A percentile compares a stretch with the other conserved stretches of the same genome.
These are phyloP conservation scores for Furcifer pardalis DNA, from an alignment of 2,797 vertebrate genomes.

Conservation along the genomic window DNA sequence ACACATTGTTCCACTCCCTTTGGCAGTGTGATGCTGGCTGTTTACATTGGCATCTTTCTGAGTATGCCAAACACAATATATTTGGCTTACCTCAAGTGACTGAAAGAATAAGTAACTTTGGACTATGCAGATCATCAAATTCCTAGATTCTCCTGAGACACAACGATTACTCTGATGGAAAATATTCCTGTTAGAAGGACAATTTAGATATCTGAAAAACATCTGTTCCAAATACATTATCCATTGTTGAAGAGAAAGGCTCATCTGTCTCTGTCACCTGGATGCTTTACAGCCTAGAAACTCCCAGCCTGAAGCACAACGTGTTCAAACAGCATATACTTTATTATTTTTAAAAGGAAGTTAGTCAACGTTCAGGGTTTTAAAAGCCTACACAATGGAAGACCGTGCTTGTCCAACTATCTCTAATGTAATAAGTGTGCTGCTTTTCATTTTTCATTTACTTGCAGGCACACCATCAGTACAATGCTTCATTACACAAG, in stretches of 20 bases:
- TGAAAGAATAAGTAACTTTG: neutral
- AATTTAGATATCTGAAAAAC: conserved; percentile 26
- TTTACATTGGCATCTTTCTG: neutral
- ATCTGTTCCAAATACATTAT: conserved; percentile 5
- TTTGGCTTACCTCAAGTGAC: neutral
- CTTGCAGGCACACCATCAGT: neutral
- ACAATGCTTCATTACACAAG: neutral
- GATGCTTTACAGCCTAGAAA: conserved; percentile 19
- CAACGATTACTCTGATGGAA: neutral
- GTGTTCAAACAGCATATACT: conserved; percentile 1
- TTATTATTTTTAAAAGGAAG: neutral
- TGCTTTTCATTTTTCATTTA: neutral
- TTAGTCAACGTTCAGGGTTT: neutral
- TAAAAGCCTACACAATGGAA: neutral
- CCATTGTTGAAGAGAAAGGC: conserved; percentile 5
- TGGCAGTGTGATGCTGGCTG: neutral
- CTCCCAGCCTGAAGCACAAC: neutral
- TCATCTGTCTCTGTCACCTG: conserved; percentile 23
- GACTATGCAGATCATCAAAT: neutral
- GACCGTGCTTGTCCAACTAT: neutral
- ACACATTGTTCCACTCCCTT: neutral
- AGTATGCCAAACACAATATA: neutral
- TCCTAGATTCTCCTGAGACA: neutral
- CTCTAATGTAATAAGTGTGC: neutral
- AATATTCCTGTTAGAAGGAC: conserved; percentile 19